A percentile compares a stretch with the other conserved stretches of the same genome.
Evolutionary conservation across 2,888 invertebrate genomes (phyloP).

Genomic region (Trimorus sp.): DNA sequence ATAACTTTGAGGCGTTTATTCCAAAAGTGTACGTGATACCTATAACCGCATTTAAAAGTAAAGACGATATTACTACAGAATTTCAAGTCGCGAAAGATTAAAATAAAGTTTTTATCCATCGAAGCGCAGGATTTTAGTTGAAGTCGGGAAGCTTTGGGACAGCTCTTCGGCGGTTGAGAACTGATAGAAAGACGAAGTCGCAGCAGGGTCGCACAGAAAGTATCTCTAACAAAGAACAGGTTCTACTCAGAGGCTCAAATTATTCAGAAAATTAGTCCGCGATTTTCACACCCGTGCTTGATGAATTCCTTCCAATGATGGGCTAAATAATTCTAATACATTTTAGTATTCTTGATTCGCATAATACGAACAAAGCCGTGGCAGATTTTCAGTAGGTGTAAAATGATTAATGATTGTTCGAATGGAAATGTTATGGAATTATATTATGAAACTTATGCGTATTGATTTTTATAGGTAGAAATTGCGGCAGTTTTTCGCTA

Average conservation of each 20-base stretch:
- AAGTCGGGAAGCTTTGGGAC: conserved; percentile 42
- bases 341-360: too few relatives aligned
- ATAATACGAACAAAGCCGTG: conserved; percentile 17
- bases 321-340: too few relatives aligned
- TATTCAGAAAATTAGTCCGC: conserved; percentile 71
- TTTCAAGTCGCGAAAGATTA: conserved; percentile 79
- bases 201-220: conserved; percentile 45
- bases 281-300: conserved; percentile 43
- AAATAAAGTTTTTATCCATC: conserved; percentile 79
- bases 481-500: too few relatives aligned
- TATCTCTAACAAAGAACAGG: conserved; percentile 55
- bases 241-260: conserved; percentile 63
- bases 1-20: too few relatives aligned
- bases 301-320: conserved; percentile 19
- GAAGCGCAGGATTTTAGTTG: conserved; percentile 25
- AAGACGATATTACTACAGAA: conserved; percentile 69
- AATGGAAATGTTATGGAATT: too few relatives aligned
- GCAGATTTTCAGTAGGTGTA: too few relatives aligned
- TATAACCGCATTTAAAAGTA: not conserved
- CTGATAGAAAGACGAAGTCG: conserved; percentile 61
- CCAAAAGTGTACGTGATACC: too few relatives aligned
- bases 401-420: too few relatives aligned
- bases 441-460: too few relatives aligned
- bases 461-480: too few relatives aligned
- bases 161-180: conserved; percentile 52